A percentile compares a stretch with the other conserved stretches of the same genome.
Conservation (phyloP, 1,140 invertebrate species). For the Gonatopus flavifemur region DNA sequence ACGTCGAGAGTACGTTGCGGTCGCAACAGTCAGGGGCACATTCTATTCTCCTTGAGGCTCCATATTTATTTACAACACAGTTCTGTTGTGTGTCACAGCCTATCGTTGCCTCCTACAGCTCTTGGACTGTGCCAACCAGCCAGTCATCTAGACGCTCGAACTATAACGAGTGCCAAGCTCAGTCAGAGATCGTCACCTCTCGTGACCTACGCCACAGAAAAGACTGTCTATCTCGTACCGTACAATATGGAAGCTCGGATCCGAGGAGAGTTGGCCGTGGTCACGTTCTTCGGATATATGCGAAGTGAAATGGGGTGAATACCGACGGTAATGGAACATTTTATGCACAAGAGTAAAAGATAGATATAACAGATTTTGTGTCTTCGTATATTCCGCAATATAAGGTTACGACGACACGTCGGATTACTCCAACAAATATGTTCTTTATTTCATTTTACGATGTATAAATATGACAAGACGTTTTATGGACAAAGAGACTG, state of each 20-base stretch:
- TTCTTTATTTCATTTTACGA: no score
- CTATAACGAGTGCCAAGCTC: slow-evolving; percentile 2
- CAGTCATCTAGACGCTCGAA: not conserved
- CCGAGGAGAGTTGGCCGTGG: slow-evolving; percentile 10
- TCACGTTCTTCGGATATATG: slow-evolving; percentile 14
- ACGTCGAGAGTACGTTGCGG: slow-evolving; percentile 13
- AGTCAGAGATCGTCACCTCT: slow-evolving; percentile 28
- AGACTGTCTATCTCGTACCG: no score
- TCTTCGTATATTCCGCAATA: no score
- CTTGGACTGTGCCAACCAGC: not conserved
- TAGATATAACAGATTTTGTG: no score
- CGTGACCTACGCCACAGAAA: slow-evolving; percentile 26
- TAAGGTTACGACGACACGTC: no score
- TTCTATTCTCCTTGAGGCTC: slow-evolving; percentile 16
- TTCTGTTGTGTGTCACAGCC: slow-evolving; percentile 23
- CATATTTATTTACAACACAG: slow-evolving; percentile 23
- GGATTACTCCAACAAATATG: no score
- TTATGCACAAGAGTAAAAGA: slow-evolving; percentile 27
- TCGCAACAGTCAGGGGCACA: slow-evolving; percentile 7
- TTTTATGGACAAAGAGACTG: no score
- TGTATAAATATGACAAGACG: no score
- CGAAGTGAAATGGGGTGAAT: slow-evolving; percentile 25
- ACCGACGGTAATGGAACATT: slow-evolving; percentile 22
- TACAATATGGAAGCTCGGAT: slow-evolving; percentile 1
- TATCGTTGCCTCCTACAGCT: slow-evolving; percentile 3